phyloP scores from a whole-genome alignment of 1,140 invertebrate genomes.

The Chymomyza costata region DNA sequence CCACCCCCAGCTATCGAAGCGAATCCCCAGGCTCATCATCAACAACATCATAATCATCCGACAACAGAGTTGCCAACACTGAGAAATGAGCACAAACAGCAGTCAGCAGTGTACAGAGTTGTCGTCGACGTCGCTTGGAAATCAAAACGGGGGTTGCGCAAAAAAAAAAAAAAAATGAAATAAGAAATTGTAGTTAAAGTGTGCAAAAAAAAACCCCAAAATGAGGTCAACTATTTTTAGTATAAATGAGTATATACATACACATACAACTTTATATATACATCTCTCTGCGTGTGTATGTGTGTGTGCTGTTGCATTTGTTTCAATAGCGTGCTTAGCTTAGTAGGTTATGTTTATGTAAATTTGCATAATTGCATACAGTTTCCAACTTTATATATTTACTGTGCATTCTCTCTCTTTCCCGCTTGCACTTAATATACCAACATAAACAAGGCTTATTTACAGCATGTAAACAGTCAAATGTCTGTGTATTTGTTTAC shows the following conservation, averaged over 20 bases:
- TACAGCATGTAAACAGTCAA: slow-evolving; percentile 1
- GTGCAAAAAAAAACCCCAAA: slow-evolving; percentile 58
- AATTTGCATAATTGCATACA: slow-evolving; percentile 65
- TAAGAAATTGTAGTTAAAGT: slow-evolving; percentile 64
- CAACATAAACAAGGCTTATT: background rate
- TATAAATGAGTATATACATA: slow-evolving; percentile 16
- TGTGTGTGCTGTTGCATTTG: slow-evolving; percentile 40
- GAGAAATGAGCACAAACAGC: too few relatives aligned
- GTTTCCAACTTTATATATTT: slow-evolving; percentile 3
- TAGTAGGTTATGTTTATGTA: slow-evolving; percentile 70
- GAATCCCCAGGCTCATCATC: too few relatives aligned
- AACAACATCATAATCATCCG: too few relatives aligned
- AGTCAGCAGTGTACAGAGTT: too few relatives aligned
- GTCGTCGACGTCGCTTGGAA: slow-evolving; percentile 25
- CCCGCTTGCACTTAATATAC: slow-evolving; percentile 6
- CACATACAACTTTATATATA: slow-evolving; percentile 2
- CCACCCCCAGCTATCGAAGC: too few relatives aligned
- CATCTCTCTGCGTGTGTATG: background rate
- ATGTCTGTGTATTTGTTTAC: background rate
- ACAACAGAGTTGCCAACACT: too few relatives aligned
- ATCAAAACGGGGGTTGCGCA: slow-evolving; percentile 61
- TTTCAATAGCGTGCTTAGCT: slow-evolving; percentile 69
- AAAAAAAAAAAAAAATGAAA: slow-evolving; percentile 20
- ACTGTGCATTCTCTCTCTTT: background rate
- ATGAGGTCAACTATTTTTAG: slow-evolving; percentile 68